phyloP scores from a whole-genome alignment of 2,113 vertebrate species.

The Hippotragus niger region DNA sequence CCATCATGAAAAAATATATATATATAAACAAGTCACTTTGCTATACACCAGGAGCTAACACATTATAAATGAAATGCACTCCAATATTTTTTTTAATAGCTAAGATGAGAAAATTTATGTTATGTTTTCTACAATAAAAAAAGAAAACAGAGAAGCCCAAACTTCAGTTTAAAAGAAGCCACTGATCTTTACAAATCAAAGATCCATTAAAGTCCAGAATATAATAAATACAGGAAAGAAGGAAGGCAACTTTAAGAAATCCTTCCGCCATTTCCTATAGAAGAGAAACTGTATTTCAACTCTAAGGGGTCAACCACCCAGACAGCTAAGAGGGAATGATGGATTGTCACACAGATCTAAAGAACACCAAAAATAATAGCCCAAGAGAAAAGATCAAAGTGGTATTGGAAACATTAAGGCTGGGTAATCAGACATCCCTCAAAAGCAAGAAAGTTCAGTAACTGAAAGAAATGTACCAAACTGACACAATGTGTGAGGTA shows the following conservation, averaged over 20 bases:
- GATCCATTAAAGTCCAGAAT: constrained; percentile 57
- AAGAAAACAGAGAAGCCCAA: constrained; percentile 3
- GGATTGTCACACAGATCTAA: neutral
- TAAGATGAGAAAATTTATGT: neutral
- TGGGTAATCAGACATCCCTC: neutral
- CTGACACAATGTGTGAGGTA: neutral
- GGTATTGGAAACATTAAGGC: neutral
- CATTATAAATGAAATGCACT: neutral
- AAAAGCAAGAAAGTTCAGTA: neutral
- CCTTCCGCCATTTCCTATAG: neutral
- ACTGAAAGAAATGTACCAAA: neutral
- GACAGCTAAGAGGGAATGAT: neutral
- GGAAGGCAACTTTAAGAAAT: neutral
- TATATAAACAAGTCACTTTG: neutral
- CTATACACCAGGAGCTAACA: neutral
- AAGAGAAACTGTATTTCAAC: neutral
- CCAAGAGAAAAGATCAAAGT: neutral
- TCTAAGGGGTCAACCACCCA: neutral
- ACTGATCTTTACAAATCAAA: constrained; percentile 70
- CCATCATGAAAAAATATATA: neutral
- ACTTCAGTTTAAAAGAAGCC: constrained; percentile 61
- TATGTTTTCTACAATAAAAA: neutral
- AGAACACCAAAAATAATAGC: neutral
- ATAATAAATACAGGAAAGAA: constrained; percentile 30
- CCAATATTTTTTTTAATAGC: neutral